Evolutionary conservation across 2,797 vertebrate species (phyloP), one percentile per base, ranked within the genome.

Genomic region (Danio aesculapii): DNA sequence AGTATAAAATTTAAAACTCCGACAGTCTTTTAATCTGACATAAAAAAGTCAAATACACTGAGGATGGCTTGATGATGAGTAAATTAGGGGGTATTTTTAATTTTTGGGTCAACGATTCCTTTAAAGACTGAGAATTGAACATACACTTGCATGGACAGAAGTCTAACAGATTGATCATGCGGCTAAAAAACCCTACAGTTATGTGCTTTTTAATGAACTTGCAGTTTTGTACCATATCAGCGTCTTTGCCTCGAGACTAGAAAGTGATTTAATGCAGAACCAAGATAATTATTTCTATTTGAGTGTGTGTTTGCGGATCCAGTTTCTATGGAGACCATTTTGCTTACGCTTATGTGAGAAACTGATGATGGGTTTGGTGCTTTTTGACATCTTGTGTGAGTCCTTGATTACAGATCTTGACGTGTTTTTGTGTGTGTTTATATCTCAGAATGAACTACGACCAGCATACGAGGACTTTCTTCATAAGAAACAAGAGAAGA

Each of bases 391-490:
- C n/a, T 67, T 30, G 30, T 78, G 49, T 4, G 44, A 57, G 55
- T 44, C 43, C 46, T 75, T 52, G 0, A 59, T 62, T 16, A 19
- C 53, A 53, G 39, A 19, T 6, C 8, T 57, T 77, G 47, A 68
- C 30, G 6, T 73, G 12, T 44, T 43, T 49, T 30, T 73, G 8
- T 63, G 21, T 64, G 57, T 64, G 57, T 83, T 13, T 74, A 30
- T 75, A 59, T 70, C 75, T 75, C 84, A 96, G 98, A 97, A 98
- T 81, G 96, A 96, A 77, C 91, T 96, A 75, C 95, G 98, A 81
- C 97, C 97, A 21, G 97, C 97, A 84, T 99, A 99, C 83, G 97
- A 99, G 91, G 95, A 92, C 76, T 95, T 92, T 90, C 87, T 99
- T 9, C 93, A 96, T 8, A 94, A 96, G 90, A 99, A 98, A 86